A percentile compares a stretch with the other conserved stretches of the same genome.
Evolutionary conservation across 1,140 invertebrate species (phyloP).

Genomic region (Caenorhabditis latens): DNA sequence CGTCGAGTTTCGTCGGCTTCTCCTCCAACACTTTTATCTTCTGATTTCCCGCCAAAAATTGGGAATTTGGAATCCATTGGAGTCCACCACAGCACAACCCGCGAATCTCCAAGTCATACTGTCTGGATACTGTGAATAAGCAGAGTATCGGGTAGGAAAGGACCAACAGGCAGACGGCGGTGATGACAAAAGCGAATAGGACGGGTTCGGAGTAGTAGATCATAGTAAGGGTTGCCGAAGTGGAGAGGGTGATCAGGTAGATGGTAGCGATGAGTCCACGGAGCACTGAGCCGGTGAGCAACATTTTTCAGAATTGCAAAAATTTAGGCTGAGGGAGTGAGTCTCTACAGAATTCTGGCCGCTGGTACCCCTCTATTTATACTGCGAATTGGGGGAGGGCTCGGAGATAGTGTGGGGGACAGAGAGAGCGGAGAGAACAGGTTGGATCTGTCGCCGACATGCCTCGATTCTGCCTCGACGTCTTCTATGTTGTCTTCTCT

Average conservation of each 20-base stretch:
- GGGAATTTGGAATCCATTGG: conserved; percentile 8
- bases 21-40: background rate
- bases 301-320: background rate
- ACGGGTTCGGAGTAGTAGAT: conserved; percentile 18
- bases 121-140: background rate
- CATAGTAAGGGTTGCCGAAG: background rate
- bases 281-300: background rate
- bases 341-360: background rate
- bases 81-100: background rate
- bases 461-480: conserved; percentile 42
- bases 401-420: background rate
- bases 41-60: background rate
- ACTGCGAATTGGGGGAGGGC: conserved; percentile 41
- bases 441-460: conserved; percentile 47
- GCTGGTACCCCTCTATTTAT: background rate
- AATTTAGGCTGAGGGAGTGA: too few species aligned
- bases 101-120: background rate
- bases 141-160: conserved; percentile 18
- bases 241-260: background rate
- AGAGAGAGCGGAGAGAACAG: background rate
- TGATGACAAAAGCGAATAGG: conserved; percentile 35
- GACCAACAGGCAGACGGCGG: conserved; percentile 1
- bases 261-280: background rate
- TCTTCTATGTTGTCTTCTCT: conserved; percentile 4
- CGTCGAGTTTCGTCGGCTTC: conserved; percentile 18